Base-by-base conservation (phyloP, 2,113 vertebrate species). In the Scomber colias region DNA sequence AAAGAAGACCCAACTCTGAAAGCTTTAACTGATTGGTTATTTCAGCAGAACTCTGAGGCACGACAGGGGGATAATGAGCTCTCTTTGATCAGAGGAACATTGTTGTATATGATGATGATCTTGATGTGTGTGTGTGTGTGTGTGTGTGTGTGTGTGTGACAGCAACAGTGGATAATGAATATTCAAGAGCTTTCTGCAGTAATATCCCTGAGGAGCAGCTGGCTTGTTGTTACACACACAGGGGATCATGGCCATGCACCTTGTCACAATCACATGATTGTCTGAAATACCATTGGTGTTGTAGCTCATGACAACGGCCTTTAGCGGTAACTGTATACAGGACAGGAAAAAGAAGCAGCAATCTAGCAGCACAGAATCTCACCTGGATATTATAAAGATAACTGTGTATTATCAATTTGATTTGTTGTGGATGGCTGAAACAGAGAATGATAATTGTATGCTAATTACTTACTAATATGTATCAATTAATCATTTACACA, bases 21-120 rank as follows among this genome's bases (percentile, higher is more conserved):
- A 79, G 86, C 83, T 82, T 64, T 56, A 40, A 35, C 84, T 85
- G 86, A 88, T 87, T 89, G 83, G 87, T 60, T 91, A 73, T 82
- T 90, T 89, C 87, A 87, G 68, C 64, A 71, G 61, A 85, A 74
- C 80, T 83, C 76, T 75, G 71, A 79, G 31, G 80, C 75, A 44
- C 84, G 68, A 85, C 79, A 72, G 86, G 12, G 54, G 77, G 81
- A 90, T 92, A 92, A 94, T 91, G 86, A 91, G 92, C 80, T 82
- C 73, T 55, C 89, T 94, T 94, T 93, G 89, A 94, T 94, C 91
- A 89, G 79, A 66, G 83, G n/a, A 56, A 77, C 77, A 89, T 91
- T 91, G 84, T 88, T 83, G 77, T 87, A 74, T 83, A 59, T 66
- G 83, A 74, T 79, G 80, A 83, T 75, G 62, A 61, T 88, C 65